phyloP scores from a whole-genome alignment of 2,888 invertebrate species.

The Chalcis sispes region DNA sequence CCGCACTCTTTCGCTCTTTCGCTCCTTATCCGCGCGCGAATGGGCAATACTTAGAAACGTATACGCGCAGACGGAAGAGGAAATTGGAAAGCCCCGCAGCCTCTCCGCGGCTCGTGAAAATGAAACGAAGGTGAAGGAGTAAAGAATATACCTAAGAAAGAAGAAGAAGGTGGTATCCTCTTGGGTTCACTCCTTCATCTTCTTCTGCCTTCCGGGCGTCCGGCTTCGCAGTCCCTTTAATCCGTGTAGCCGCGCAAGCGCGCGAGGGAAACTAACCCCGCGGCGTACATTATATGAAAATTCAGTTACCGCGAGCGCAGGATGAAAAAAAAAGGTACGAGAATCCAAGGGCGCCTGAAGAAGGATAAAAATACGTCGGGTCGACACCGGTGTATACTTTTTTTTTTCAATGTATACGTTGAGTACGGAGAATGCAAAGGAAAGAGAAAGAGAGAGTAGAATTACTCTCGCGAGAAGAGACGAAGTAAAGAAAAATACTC shows the following conservation, averaged over 20 bases:
- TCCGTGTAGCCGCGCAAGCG: slow-evolving; percentile 42
- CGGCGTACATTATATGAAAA: slow-evolving; percentile 60
- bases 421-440: slow-evolving; percentile 31
- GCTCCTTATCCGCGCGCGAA: slow-evolving; percentile 7
- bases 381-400: slow-evolving; percentile 1
- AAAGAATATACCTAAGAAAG: not conserved
- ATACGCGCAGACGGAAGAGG: slow-evolving; percentile 58
- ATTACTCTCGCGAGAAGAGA: not conserved
- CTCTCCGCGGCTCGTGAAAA: slow-evolving; percentile 56
- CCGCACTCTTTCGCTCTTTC: not conserved
- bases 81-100: slow-evolving; percentile 66
- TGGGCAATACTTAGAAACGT: slow-evolving; percentile 53
- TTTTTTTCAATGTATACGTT: not conserved
- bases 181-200: no score
- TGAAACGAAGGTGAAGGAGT: slow-evolving; percentile 53
- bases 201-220: slow-evolving; percentile 29
- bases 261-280: slow-evolving; percentile 34
- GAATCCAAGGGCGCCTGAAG: slow-evolving; percentile 6
- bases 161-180: not conserved
- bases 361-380: not conserved
- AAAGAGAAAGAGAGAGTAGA: slow-evolving; percentile 49
- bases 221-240: slow-evolving; percentile 58
- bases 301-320: slow-evolving; percentile 59
- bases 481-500: no score
- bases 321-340: slow-evolving; percentile 30